Evolutionary conservation across 2,888 invertebrate genomes (phyloP).

Genomic region (Euzophera pinguis): DNA sequence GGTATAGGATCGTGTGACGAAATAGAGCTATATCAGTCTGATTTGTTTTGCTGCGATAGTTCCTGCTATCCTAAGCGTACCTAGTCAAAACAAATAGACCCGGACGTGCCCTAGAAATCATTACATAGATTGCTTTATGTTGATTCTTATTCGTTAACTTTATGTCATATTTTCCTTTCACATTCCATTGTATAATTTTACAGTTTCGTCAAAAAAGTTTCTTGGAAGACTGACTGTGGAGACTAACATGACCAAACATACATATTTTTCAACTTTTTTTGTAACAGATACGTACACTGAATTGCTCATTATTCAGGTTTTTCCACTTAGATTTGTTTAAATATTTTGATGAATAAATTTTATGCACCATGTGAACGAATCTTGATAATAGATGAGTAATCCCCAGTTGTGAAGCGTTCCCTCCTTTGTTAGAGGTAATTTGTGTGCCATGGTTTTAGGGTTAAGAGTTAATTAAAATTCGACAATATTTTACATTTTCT

Average conservation of each 20-base stretch:
- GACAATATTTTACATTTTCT: conserved; percentile 64
- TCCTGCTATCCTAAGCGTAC: conserved; percentile 52
- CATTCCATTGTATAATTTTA: conserved; percentile 60
- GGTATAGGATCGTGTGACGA: conserved; percentile 49
- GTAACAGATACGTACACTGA: conserved; percentile 52
- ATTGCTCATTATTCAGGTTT: conserved; percentile 64
- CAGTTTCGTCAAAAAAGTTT: conserved; percentile 57
- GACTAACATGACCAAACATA: conserved; percentile 61
- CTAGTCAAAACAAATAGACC: conserved; percentile 33
- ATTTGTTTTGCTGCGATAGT: conserved; percentile 31
- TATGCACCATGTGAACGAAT: conserved; percentile 41
- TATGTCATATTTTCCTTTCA: conserved; percentile 51
- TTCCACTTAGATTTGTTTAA: conserved; percentile 36
- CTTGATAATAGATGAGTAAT: conserved; percentile 41
- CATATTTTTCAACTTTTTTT: conserved; percentile 53
- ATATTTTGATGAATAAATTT: conserved; percentile 39
- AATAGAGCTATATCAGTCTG: conserved; percentile 44
- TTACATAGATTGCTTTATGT: conserved; percentile 33
- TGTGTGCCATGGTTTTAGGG: conserved; percentile 74
- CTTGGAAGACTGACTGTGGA: conserved; percentile 72
- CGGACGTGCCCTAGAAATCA: conserved; percentile 41
- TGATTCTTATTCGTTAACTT: conserved; percentile 41
- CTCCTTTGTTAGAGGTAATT: conserved; percentile 75
- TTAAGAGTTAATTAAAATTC: conserved; percentile 65
- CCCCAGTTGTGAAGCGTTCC: conserved; percentile 75